phyloP scores from a whole-genome alignment of 2,888 invertebrate genomes.

The Ennomos erosarius region DNA sequence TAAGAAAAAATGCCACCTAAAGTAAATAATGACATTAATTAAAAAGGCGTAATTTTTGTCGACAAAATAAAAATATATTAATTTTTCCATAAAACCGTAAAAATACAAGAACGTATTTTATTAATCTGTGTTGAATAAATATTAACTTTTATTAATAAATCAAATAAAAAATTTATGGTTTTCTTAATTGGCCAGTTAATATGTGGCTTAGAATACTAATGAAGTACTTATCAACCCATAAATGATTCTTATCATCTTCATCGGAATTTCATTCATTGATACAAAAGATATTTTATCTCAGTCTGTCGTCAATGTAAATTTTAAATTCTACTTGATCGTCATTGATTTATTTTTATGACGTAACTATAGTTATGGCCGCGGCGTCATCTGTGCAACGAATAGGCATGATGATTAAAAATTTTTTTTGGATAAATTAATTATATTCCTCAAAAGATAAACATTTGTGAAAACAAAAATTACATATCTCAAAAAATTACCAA shows the following conservation, averaged over 20 bases:
- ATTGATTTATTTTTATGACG: conserved; percentile 37
- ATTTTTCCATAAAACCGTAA: too few relatives aligned
- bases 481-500: too few relatives aligned
- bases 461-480: too few relatives aligned
- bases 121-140: not conserved
- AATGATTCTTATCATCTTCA: conserved; percentile 17
- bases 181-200: conserved; percentile 54
- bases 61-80: too few relatives aligned
- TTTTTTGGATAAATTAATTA: too few relatives aligned
- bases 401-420: too few relatives aligned
- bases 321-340: conserved; percentile 33
- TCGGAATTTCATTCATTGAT: conserved; percentile 34
- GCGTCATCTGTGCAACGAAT: not conserved
- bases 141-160: not conserved
- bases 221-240: conserved; percentile 17
- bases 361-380: not conserved
- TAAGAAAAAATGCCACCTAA: too few relatives aligned
- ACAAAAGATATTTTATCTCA: conserved; percentile 22
- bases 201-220: conserved; percentile 41
- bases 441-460: too few relatives aligned
- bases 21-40: too few relatives aligned
- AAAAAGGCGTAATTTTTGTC: too few relatives aligned
- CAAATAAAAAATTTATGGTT: conserved; percentile 50
- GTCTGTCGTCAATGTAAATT: conserved; percentile 19
- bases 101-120: too few relatives aligned